Evolutionary conservation across 1,140 invertebrate genomes (phyloP).

Genomic region (Paramacrobiotus metropolitanus): DNA sequence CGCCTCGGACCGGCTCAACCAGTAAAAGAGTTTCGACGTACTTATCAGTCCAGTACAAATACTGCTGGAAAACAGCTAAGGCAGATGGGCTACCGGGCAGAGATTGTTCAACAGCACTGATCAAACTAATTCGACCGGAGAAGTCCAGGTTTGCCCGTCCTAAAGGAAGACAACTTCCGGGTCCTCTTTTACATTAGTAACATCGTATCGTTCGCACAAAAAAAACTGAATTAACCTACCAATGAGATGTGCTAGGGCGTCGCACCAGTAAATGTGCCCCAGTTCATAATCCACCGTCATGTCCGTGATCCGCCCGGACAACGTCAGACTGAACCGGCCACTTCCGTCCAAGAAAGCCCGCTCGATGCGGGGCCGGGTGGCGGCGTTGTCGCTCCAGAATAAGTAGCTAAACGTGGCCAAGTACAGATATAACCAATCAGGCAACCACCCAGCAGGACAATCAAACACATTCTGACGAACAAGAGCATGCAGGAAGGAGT

Average conservation of each 20-base stretch:
- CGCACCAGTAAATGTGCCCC: slow-evolving; percentile 28
- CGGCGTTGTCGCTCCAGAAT: slow-evolving; percentile 33
- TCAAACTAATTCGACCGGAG: slow-evolving; percentile 18
- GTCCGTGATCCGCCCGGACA: slow-evolving; percentile 28
- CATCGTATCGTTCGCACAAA: too few relatives aligned
- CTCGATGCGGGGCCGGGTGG: slow-evolving; percentile 27
- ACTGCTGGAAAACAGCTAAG: slow-evolving; percentile 26
- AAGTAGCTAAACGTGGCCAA: slow-evolving; percentile 26
- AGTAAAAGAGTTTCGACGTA: slow-evolving; percentile 16
- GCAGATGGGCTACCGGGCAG: too few relatives aligned
- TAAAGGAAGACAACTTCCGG: too few relatives aligned
- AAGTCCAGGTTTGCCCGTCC: slow-evolving; percentile 29
- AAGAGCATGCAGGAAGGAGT: too few relatives aligned
- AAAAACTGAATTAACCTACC: too few relatives aligned
- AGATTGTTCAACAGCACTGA: too few relatives aligned
- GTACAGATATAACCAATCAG: too few relatives aligned
- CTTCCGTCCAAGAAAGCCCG: slow-evolving; percentile 32
- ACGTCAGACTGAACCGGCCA: slow-evolving; percentile 28
- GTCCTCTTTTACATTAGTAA: too few relatives aligned
- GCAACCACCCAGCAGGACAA: too few relatives aligned
- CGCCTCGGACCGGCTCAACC: neutral
- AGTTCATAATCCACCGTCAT: slow-evolving; percentile 32
- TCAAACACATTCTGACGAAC: too few relatives aligned
- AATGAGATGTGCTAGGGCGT: slow-evolving; percentile 25
- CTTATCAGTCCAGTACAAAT: slow-evolving; percentile 33